phyloP scores from a whole-genome alignment of 2,797 vertebrate species.

The Lagorchestes hirsutus region DNA sequence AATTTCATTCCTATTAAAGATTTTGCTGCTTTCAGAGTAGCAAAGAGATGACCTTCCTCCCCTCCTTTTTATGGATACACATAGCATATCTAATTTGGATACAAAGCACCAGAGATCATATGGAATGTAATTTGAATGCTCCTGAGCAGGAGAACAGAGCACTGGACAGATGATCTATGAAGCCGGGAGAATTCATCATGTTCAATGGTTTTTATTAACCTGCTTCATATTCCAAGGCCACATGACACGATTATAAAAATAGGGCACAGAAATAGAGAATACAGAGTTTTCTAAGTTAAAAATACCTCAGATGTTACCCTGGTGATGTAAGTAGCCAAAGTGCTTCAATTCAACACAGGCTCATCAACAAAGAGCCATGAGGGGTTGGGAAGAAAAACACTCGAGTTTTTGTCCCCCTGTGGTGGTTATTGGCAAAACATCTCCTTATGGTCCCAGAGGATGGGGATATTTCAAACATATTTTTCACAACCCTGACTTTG shows the following conservation, averaged over 20 bases:
- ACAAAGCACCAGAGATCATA: conserved; percentile 68
- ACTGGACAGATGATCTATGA: conserved; percentile 44
- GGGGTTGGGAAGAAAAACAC: conserved; percentile 66
- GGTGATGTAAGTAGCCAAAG: conserved; percentile 69
- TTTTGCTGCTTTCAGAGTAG: background rate
- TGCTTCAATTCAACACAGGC: conserved; percentile 36
- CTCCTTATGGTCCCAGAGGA: conserved; percentile 65
- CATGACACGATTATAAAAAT: conserved; percentile 35
- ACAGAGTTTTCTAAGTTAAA: conserved; percentile 67
- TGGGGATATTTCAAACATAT: conserved; percentile 51
- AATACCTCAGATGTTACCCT: conserved; percentile 19
- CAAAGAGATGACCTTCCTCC: conserved; percentile 12
- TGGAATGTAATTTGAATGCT: conserved; percentile 50
- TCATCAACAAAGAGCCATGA: conserved; percentile 22
- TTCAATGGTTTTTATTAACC: conserved; percentile 3
- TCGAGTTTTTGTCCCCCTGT: conserved; percentile 70
- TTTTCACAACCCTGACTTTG: conserved; percentile 41
- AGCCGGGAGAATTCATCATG: background rate
- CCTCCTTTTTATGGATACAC: conserved; percentile 42
- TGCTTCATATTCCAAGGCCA: conserved; percentile 68
- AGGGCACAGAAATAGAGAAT: conserved; percentile 41
- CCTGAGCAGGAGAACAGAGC: conserved; percentile 8
- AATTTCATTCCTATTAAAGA: background rate
- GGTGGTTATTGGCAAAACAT: conserved; percentile 71
- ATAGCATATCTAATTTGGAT: conserved; percentile 58